Base-by-base conservation (phyloP, 53 echinoderm and acorn worm species). In the Stichopus horrens region DNA sequence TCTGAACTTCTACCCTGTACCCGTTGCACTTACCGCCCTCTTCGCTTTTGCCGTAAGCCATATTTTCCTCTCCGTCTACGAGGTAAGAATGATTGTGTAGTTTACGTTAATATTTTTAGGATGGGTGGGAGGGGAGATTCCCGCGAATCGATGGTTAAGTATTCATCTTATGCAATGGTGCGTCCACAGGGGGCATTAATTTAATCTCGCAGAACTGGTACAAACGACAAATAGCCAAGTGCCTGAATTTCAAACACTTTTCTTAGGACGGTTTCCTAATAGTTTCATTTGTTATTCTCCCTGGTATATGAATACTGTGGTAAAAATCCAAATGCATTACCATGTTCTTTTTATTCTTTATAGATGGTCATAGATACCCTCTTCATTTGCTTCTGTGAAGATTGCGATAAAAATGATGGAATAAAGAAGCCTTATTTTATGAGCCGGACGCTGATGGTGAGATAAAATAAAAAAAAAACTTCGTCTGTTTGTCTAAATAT, bases 351-450 rank as follows among this genome's bases (percentile, higher is more conserved):
- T 14, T n/a, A 11, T n/a, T 11, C 2, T 6, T 11, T 83, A 11
- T 55, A 96, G 97, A 96, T 96, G 97, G 88, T 94, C 5, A 96
- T 95, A 63, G 95, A 96, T 65, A 96, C 97, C 5, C 84, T 96
- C 8, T 95, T 96, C 83, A 86, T 96, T 59, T 96, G 97, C 90
- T 96, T 96, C 90, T 96, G 95, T 76, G 97, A 96, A 73, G 97
- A 96, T 79, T 93, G 95, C 76, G 93, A 96, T 16, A 88, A 90
- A 13, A 96, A 96, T 77, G 97, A 96, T 58, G 97, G 97, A 2
- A 57, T 95, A 51, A 23, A 53, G 5, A 95, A 91, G 73, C 97
- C 95, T 1, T 96, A 96, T 75, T 96, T 54, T 86, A 96, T 96
- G 97, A 96, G 97, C 91, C 93, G 80, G 75, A 60, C 95, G 54